Evolutionary conservation across 2,888 invertebrate species (phyloP), one percentile per base, ranked within the genome.

Genomic region (Thalpophila matura): DNA sequence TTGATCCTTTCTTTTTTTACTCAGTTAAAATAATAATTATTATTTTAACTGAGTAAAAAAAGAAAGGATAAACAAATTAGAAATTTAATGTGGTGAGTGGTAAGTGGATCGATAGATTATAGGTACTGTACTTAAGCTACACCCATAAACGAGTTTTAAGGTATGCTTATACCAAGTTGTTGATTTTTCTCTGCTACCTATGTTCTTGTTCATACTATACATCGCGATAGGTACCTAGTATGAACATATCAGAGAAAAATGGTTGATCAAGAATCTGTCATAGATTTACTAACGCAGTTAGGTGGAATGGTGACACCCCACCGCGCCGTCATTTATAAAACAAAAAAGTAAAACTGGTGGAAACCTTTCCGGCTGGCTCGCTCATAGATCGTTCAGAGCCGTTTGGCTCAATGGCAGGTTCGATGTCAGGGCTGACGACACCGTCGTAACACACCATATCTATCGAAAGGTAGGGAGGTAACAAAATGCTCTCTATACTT

Each of bases 251-350:
- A 38, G n/a, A 18, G 14, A 14, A 45, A 49, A 37, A 31, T 6
- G 24, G 5, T 18, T 31, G 37, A 66, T 57, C 14, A 31, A 57
- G 24, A 57, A 31, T 31, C 14, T 26, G 46, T 46, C 38, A 22
- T 50, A 60, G 69, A 43, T 68, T 51, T 53, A 66, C 26, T 40
- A 35, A 40, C 9, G 18, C 16, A 46, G 26, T n/a, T n/a, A n/a
- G n/a, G n/a, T n/a, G n/a, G n/a, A n/a, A 47, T 63, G 55, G 54
- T 27, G 16, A 27, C 42, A 16, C 10, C 35, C 29, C 14, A 20
- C 22, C 29, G n/a, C 47, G 27, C 61, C 26, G 42, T 60, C 66
- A 63, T 70, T 70, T 63, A 42, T 70, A 70, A 62, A 66, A 62
- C 70, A 62, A 46, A 62, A 46, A 68, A 50, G 49, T 57, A 58